These are phyloP conservation scores for Thysanoteuthis rhombus DNA, from an alignment of 2,888 invertebrate genomes.

Conservation along the genomic window DNA sequence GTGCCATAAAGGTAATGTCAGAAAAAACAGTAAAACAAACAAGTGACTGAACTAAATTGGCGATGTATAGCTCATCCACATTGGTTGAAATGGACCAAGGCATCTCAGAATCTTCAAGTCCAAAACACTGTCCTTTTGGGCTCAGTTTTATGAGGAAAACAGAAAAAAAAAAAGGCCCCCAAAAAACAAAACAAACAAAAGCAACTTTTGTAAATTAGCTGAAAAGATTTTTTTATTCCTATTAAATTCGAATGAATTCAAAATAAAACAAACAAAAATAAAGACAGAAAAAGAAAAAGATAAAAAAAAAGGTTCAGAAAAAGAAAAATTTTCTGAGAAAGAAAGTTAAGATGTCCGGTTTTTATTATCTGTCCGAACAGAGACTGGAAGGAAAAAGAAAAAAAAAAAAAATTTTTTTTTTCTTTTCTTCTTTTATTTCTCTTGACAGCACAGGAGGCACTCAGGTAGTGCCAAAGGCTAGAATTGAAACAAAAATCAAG, in stretches of 20 bases:
- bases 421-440: background rate
- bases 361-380: background rate
- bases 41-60: too few relatives aligned
- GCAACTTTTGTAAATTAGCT: background rate
- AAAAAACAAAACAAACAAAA: background rate
- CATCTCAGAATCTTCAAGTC: too few relatives aligned
- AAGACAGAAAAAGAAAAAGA: background rate
- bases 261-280: background rate
- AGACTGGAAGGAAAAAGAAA: too few relatives aligned
- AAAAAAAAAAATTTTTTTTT: too few relatives aligned
- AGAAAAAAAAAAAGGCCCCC: too few relatives aligned
- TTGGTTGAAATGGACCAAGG: too few relatives aligned
- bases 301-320: background rate
- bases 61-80: too few relatives aligned
- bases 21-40: too few relatives aligned
- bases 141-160: too few relatives aligned
- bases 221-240: background rate
- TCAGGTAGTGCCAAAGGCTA: background rate
- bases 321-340: background rate
- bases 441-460: background rate
- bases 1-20: too few relatives aligned
- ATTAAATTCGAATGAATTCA: background rate
- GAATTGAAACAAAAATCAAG: background rate
- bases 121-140: too few relatives aligned
- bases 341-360: background rate